These are phyloP conservation scores for Bellardia bayeri DNA, from an alignment of 2,888 invertebrate genomes.

Conservation along the genomic window DNA sequence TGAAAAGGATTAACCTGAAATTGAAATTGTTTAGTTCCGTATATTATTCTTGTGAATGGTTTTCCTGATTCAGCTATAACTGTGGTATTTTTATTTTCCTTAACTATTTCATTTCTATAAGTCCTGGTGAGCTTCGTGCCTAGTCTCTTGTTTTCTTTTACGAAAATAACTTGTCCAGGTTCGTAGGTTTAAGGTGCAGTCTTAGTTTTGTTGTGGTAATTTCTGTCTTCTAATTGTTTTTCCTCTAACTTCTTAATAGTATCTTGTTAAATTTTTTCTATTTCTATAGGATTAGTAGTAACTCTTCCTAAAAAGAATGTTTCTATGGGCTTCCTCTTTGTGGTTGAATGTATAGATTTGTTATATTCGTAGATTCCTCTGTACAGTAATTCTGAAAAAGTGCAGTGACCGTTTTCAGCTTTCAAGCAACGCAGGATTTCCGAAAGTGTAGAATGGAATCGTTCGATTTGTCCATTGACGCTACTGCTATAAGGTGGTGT, in stretches of 20 bases:
- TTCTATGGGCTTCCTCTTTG: conserved; percentile 37
- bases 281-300: conserved; percentile 22
- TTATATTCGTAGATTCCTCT: conserved; percentile 43
- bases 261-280: conserved; percentile 13
- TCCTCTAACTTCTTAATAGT: too few species aligned
- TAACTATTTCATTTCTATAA: conserved; percentile 46
- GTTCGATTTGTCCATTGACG: conserved; percentile 23
- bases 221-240: too few species aligned
- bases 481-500: conserved; percentile 49
- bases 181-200: conserved; percentile 30
- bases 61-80: conserved; percentile 38
- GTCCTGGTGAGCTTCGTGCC: conserved; percentile 46
- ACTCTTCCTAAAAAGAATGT: conserved; percentile 51
- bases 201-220: conserved; percentile 44
- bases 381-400: conserved; percentile 43
- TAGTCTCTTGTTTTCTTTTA: conserved; percentile 45
- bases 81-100: conserved; percentile 50
- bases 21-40: background rate
- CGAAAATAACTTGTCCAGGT: conserved; percentile 34
- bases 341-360: conserved; percentile 39
- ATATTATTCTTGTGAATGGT: conserved; percentile 44
- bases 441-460: conserved; percentile 46
- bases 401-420: conserved; percentile 10
- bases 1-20: too few species aligned
- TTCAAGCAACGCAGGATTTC: conserved; percentile 56